Evolutionary conservation across 1,140 invertebrate species (phyloP), one percentile per base, ranked within the genome.

Genomic region (Bombus consobrinus): DNA sequence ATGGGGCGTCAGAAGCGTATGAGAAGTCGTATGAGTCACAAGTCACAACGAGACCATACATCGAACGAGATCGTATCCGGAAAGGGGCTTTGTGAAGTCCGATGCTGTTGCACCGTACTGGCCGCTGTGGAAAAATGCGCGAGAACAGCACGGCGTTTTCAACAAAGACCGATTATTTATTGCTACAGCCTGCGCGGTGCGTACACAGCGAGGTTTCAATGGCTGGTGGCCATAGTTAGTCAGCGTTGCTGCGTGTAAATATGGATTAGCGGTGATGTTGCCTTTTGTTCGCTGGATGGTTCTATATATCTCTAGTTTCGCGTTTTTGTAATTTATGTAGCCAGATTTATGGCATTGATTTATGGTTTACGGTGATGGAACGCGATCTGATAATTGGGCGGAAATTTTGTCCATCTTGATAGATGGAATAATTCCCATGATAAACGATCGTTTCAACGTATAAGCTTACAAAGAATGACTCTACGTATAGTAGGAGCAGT

Each of bases 91-190:
- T 75, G 69, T 15, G 68, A 15, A 53, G 47, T 53, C 47, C 47
- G 25, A 6, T 28, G 69, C 22, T 69, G 34, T 68, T 25, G 18
- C 47, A 22, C 5, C 18, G 47, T 53, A 18, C 47, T 22, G 47
- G 18, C 34, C 13, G 34, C 13, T 22, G 34, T 37, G 69, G 69
- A 81, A 75, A 82, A 82, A 72, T 37, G 9, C 53, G 43, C 69
- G 53, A 4, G 68, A 32, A 59, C 68, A 32, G 41, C 10, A 10
- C 68, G 9, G 22, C 41, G 71, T 71, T 81, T 72, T 41, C 71
- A 74, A 82, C 81, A 82, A 75, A 82, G 81, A 47, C 12, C 81
- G 66, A 75, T 82, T 75, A 82, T 47, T 75, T 82, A 75, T 82
- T 39, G 81, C 32, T 25, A 37, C 53, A 9, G 25, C 22, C 12